Percentiles rank a stretch among this genome's conserved stretches.
These are phyloP conservation scores for Papilio polyxenes DNA, from an alignment of 1,140 invertebrate species.

Conservation along the genomic window DNA sequence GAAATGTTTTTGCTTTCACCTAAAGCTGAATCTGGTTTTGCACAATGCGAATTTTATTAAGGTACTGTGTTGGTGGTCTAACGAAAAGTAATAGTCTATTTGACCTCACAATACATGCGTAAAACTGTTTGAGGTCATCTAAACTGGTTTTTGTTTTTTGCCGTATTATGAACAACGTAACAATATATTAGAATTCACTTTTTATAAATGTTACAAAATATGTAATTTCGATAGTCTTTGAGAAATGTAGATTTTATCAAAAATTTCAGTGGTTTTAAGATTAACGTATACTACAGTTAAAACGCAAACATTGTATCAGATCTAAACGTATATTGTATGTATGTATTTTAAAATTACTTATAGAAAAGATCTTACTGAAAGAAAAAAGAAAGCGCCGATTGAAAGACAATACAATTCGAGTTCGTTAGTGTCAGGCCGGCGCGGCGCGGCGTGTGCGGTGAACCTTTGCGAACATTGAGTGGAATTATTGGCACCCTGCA, in stretches of 20 bases:
- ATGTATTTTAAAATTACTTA: no score
- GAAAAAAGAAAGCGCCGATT: neutral
- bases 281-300: no score
- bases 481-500: conserved; percentile 4
- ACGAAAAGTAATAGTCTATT: neutral
- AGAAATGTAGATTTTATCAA: no score
- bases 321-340: no score
- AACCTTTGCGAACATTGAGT: conserved; percentile 3
- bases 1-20: conserved; percentile 14
- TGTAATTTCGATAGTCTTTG: no score
- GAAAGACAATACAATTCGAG: neutral
- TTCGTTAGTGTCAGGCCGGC: neutral
- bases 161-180: neutral
- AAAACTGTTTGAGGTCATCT: conserved; percentile 2
- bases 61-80: neutral
- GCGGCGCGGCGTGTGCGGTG: neutral
- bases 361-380: neutral
- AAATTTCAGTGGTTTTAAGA: no score
- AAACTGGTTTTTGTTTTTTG: neutral
- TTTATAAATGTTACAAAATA: no score
- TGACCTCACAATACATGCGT: neutral
- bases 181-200: neutral
- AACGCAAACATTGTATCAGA: neutral
- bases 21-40: conserved; percentile 14
- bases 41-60: neutral